Conservation (phyloP, 2,113 vertebrate genomes). For the Murina feae region DNA sequence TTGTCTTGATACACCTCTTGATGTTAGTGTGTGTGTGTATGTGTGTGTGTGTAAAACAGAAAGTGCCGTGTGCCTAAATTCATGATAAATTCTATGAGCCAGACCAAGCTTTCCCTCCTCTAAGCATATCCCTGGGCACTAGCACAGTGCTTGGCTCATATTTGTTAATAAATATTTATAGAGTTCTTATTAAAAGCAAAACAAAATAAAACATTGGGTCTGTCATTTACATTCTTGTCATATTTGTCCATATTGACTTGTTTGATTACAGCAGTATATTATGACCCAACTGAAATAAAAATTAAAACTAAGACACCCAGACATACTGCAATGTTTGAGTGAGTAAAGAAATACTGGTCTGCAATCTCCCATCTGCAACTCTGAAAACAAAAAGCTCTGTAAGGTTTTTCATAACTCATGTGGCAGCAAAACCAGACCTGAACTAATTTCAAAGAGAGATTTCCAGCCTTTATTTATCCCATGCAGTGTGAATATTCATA, state of each 20-base stretch:
- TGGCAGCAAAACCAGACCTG: conserved; percentile 56
- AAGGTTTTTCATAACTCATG: conserved; percentile 52
- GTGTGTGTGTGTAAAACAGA: background rate
- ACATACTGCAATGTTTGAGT: background rate
- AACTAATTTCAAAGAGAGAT: conserved; percentile 63
- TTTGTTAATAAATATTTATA: background rate
- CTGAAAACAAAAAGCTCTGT: conserved; percentile 47
- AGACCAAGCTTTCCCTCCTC: background rate
- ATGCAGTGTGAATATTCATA: conserved; percentile 64
- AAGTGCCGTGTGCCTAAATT: background rate
- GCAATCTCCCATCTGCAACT: conserved; percentile 32
- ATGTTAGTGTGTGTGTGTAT: background rate
- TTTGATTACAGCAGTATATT: conserved; percentile 21
- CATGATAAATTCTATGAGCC: background rate
- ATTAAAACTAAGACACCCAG: conserved; percentile 27
- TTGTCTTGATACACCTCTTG: conserved; percentile 8
- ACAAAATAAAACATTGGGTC: background rate
- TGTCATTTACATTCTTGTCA: background rate
- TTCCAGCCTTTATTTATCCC: conserved; percentile 53
- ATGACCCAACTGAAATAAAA: conserved; percentile 23
- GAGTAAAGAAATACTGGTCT: conserved; percentile 15
- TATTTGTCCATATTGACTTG: background rate
- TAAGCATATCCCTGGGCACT: background rate
- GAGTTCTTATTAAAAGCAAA: background rate
- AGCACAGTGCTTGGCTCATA: background rate